Base-by-base conservation (phyloP, 1,140 invertebrate species). In the Drosophila pachea region DNA sequence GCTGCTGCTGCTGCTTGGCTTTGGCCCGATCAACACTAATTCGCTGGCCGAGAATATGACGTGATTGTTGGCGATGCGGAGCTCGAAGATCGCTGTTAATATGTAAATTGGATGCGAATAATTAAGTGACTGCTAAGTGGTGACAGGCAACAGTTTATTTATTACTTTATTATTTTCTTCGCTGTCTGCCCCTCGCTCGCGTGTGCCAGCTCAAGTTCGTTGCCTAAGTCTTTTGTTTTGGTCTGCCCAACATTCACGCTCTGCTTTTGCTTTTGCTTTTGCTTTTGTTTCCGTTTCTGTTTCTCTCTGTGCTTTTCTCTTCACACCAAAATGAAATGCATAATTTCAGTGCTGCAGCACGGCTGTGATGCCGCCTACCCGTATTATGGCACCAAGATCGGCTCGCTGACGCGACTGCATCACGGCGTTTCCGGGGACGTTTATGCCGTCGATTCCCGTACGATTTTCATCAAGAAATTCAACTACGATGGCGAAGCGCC, bases 401-500 rank as follows among this genome's bases (percentile, higher is more conserved):
- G 95, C 29, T 91, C 93, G 86, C 91, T 97, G 74, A 93, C 92
- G 12, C 91, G 93, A 88, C 91, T 95, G 60, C 93, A 96, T 87
- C 96, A 98, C 90, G 94, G 93, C 52, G 95, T 97, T 65, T 93
- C 92, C 61, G 96, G 96, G 9, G 93, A 95, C 82, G 95, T 97
- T 32, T 97, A 94, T 89, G 96, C 95, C 1, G 95, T 97, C 0
- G 96, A 97, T 90, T 94, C 94, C 32, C 91, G 95, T 73, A 97
- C 96, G 36, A 88, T 98, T 36, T 95, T 95, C 90, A 93, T 98
- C 73, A 94, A 95, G 88, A 94, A 95, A 89, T 97, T 97, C 87
- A 94, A 92, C 14, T 97, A 97, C 83, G 96, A 97, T 79, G 96
- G 96, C 63, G 93, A 95, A 89, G 96, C 95, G 50, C 96, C 96